Conservation (phyloP, 2,113 vertebrate genomes). For the Sapajus apella region DNA sequence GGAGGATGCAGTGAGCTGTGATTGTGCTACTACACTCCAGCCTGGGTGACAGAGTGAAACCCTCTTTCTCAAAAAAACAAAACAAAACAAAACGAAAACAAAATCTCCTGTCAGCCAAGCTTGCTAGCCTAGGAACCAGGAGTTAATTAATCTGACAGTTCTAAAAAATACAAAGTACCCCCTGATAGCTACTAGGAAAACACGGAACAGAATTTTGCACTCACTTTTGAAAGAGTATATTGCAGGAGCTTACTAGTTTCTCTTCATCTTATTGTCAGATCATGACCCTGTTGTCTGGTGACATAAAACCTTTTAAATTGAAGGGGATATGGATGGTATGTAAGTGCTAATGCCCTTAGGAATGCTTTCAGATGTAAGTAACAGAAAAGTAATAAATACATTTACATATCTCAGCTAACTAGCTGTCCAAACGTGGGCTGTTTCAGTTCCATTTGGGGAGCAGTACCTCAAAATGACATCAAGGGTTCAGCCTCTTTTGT, state of each 20-base stretch:
- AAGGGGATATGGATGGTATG: background rate
- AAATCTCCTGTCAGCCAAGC: background rate
- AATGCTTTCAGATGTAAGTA: background rate
- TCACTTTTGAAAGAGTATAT: background rate
- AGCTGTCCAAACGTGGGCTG: background rate
- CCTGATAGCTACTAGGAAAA: conserved; percentile 14
- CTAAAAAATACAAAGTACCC: conserved; percentile 35
- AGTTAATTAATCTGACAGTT: background rate
- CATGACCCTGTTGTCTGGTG: background rate
- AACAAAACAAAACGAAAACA: too few species aligned
- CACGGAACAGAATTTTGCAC: background rate
- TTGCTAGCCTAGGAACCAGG: background rate
- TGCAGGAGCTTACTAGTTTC: background rate
- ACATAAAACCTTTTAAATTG: conserved; percentile 9
- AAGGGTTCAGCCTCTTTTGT: background rate
- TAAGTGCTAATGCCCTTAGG: background rate
- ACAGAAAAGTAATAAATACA: background rate
- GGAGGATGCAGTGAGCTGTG: too few species aligned
- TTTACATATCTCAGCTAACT: background rate
- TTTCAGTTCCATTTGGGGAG: background rate
- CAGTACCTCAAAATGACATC: background rate
- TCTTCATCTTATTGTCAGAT: background rate
- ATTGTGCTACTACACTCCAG: too few species aligned
- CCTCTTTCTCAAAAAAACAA: too few species aligned
- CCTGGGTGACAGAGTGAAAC: too few species aligned